Percentiles rank a stretch among this genome's conserved stretches.
phyloP scores from a whole-genome alignment of 2,797 vertebrate species.

The Coracias cyanogaster region DNA sequence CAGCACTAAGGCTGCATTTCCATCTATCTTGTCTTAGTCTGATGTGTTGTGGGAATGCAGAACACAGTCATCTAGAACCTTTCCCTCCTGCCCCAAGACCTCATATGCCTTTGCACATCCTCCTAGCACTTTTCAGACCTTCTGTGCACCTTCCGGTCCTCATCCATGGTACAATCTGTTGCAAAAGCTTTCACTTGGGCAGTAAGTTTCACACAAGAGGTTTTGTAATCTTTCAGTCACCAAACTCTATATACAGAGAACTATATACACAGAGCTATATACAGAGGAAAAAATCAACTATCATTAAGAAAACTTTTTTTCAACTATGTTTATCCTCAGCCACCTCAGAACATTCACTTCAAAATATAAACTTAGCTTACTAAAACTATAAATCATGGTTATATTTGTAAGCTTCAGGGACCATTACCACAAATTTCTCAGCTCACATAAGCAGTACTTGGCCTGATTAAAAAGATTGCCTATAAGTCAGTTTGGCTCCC shows the following conservation, averaged over 20 bases:
- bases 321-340: not conserved
- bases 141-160: not conserved
- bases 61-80: not conserved
- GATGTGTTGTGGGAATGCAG: not conserved
- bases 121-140: not conserved
- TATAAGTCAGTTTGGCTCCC: not conserved
- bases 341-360: not conserved
- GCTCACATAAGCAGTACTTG: not conserved
- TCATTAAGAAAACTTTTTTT: not conserved
- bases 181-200: not conserved
- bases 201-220: not conserved
- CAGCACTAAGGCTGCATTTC: not conserved
- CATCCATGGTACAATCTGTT: not conserved
- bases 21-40: not conserved
- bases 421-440: not conserved
- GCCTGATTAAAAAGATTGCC: not conserved
- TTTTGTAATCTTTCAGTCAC: not conserved
- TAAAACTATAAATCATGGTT: not conserved
- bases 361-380: not conserved
- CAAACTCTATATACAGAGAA: not conserved
- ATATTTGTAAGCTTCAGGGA: not conserved
- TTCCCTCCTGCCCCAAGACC: not conserved
- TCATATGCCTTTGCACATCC: not conserved
- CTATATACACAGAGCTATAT: too few relatives aligned
- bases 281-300: not conserved